Base-by-base conservation (phyloP, 1,140 invertebrate species). In the Stegodyphus dumicola region DNA sequence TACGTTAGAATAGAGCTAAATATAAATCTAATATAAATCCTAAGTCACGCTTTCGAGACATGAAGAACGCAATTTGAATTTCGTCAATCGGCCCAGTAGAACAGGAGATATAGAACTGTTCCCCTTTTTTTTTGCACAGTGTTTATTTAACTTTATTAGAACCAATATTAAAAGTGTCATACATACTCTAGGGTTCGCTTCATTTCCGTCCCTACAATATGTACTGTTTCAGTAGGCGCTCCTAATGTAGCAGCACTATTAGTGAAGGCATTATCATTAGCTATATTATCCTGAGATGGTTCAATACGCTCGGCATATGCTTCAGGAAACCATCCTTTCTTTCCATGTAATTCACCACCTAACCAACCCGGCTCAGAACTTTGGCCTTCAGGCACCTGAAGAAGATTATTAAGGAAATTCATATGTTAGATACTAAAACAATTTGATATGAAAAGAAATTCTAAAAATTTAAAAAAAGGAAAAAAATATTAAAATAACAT, bases 271-370 rank as follows among this genome's bases (percentile, higher is more conserved):
- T 53, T 78, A 65, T 83, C 89, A 67, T 89, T 89, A 64, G 86
- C 88, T 6, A 87, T 87, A 71, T 87, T 90, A 87, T 94, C 93
- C 33, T 65, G 17, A 49, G 79, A 53, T 65, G 49, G 9, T 71
- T 88, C 77, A 64, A 86, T 54, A 17, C 94, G 93, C 89, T 98
- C 96, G 13, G 97, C 97, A 90, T 99, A 99, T 6, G 96, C 96
- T 91, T 98, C 96, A 6, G 98, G 98, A 91, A 99, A 99, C 96
- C 97, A 99, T n/a, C 98, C 98, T 7, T 94, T 95, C 87, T 95
- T 93, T 33, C 95, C 96, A 89, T 95, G 92, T 52, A 97, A 93
- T 89, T 97, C 95, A 6, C 98, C 98, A 87, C 96, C 96, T 87
- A 97, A 92, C 98, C 98, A 99, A n/a, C 98, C 98, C 10, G 97